Evolutionary conservation across 2,888 invertebrate genomes (phyloP).

Genomic region (Calameuta filiformis): DNA sequence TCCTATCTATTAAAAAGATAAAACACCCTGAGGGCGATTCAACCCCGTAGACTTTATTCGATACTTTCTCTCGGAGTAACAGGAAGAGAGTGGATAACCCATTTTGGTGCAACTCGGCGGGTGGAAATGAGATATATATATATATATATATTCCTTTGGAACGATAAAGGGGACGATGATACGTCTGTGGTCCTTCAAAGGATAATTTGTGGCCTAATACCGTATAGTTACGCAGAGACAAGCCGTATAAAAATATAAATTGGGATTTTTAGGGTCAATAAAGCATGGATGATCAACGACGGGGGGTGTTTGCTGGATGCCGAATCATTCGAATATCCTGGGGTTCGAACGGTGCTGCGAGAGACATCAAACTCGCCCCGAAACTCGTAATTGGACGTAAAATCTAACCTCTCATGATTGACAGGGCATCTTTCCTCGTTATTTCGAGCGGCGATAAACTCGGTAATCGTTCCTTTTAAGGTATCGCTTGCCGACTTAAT

Average conservation of each 20-base stretch:
- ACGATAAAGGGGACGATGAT: slow-evolving; percentile 2
- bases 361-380: slow-evolving; percentile 10
- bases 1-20: not conserved
- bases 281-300: slow-evolving; percentile 21
- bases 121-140: not conserved
- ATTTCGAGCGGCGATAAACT: slow-evolving; percentile 26
- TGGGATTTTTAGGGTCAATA: slow-evolving; percentile 45
- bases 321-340: not conserved
- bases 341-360: not conserved
- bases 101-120: not conserved
- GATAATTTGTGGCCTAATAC: not conserved
- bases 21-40: not conserved
- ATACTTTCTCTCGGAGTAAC: not conserved
- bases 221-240: not conserved
- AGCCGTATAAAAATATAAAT: slow-evolving; percentile 38
- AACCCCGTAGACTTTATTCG: not conserved
- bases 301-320: not conserved
- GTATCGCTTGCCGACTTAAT: slow-evolving; percentile 9
- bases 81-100: not conserved
- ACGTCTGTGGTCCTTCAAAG: slow-evolving; percentile 12
- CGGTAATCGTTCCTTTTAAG: slow-evolving; percentile 30
- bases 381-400: slow-evolving; percentile 44
- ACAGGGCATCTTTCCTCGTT: slow-evolving; percentile 24
- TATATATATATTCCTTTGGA: not conserved
- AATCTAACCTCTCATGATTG: slow-evolving; percentile 50